Evolutionary conservation across 2,113 vertebrate species (phyloP), one percentile per base, ranked within the genome.

Genomic region (Heterochromis multidens): DNA sequence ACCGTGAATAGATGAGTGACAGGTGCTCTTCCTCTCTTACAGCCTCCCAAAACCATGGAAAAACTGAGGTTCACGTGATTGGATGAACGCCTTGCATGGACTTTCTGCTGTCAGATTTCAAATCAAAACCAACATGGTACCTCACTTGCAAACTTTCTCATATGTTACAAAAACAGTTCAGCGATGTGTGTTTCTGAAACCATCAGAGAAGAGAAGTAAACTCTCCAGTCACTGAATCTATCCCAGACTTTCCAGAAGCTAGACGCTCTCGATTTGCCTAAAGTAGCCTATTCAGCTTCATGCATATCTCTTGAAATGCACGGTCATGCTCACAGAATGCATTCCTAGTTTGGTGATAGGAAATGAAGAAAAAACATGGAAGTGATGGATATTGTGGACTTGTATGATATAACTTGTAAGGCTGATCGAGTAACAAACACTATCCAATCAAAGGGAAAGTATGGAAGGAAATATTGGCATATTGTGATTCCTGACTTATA

Each of bases 221-320:
- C 13, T 2, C 23, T 40, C 0, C 62, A 40, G 62, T 23, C 43
- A 4, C 63, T 25, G 7, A 67, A 67, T 67, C 0, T 67, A 43
- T 43, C 12, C 40, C 12, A 4, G 11, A 43, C 11, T 43, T 10
- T 40, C 37, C 40, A 43, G 0, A 67, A 25, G 35, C 35, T 23
- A 16, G 13, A 43, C 23, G 25, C 2, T 13, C 63, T 43, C 0
- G 2, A 43, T 1, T 43, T 0, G 0, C 35, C 63, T 67, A 17
- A 43, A 67, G 33, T 35, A 35, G 33, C 33, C 33, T 35, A 35
- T 35, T 35, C 33, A 35, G 0, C 35, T 25, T 43, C 62, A 67
- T 43, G 35, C 2, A 67, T 67, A 25, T 25, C 7, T 3, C 14
- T 67, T 35, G 25, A 67, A 67, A 25, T 35, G 33, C 5, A 6